Percentiles rank a stretch among this genome's conserved stretches.
Conservation (phyloP, 2,113 vertebrate genomes). For the Syrmaticus mikado region DNA sequence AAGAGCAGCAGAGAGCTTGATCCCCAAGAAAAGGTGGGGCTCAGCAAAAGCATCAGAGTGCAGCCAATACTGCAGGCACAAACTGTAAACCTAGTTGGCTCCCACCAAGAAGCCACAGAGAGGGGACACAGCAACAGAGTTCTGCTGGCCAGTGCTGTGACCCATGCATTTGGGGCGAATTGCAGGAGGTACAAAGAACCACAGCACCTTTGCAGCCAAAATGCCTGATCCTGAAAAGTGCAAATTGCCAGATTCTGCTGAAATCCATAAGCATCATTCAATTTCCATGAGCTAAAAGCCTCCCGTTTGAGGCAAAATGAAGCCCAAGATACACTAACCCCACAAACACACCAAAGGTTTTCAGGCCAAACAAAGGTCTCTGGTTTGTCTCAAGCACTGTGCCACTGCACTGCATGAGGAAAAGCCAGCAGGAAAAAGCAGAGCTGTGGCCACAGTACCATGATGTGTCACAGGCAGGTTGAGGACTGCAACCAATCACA, state of each 20-base stretch:
- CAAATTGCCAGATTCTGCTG: neutral
- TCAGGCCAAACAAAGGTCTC: neutral
- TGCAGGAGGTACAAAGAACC: neutral
- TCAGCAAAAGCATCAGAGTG: neutral
- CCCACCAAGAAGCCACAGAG: neutral
- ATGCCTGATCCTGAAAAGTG: neutral
- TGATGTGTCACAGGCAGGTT: neutral
- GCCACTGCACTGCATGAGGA: neutral
- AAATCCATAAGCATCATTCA: accelerated
- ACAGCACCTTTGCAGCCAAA: neutral
- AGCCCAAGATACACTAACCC: neutral
- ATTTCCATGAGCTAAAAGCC: neutral
- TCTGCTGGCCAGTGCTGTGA: neutral
- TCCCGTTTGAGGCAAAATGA: neutral
- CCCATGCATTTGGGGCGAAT: accelerated
- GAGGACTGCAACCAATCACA: neutral
- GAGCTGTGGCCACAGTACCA: neutral
- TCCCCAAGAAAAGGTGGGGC: neutral
- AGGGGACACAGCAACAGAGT: neutral
- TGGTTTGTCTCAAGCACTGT: neutral
- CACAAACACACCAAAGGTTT: neutral
- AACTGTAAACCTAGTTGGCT: neutral
- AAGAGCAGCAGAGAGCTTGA: neutral
- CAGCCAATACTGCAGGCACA: neutral
- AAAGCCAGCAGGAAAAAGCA: neutral